Conservation (phyloP, 2,797 vertebrate genomes). For the Morelia viridis region DNA sequence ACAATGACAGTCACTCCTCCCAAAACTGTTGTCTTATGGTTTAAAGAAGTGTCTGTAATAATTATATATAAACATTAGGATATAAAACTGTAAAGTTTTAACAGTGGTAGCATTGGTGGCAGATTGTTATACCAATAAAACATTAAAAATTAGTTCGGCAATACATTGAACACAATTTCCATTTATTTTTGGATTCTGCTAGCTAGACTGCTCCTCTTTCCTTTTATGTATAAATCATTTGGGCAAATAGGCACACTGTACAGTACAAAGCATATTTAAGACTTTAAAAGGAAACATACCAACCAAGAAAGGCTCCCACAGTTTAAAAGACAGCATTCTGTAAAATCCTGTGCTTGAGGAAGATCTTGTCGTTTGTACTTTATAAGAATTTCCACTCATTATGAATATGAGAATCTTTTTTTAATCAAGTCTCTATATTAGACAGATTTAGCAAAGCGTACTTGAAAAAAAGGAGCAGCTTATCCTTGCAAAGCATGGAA, state of each 20-base stretch:
- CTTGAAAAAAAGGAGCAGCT: constrained; percentile 53
- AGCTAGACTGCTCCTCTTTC: background rate
- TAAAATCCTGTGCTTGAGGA: background rate
- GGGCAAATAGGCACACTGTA: background rate
- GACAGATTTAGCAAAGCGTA: constrained; percentile 51
- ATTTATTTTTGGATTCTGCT: no score
- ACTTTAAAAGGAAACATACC: background rate
- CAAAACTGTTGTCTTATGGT: background rate
- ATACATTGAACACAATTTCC: no score
- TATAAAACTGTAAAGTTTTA: no score
- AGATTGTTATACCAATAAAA: no score
- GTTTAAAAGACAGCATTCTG: background rate
- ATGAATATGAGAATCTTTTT: constrained; percentile 3
- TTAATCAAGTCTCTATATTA: constrained; percentile 26
- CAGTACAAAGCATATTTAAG: background rate
- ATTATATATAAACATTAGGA: no score
- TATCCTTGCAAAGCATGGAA: constrained; percentile 60
- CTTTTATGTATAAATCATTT: background rate
- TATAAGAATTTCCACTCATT: background rate
- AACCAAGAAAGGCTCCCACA: no score
- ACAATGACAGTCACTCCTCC: background rate
- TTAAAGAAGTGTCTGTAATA: background rate
- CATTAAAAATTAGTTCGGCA: no score
- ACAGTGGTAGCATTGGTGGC: no score
- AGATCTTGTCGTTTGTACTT: background rate